Evolutionary conservation across 1,140 invertebrate genomes (phyloP), one percentile per base, ranked within the genome.

Genomic region (Cardiocondyla obscurior): DNA sequence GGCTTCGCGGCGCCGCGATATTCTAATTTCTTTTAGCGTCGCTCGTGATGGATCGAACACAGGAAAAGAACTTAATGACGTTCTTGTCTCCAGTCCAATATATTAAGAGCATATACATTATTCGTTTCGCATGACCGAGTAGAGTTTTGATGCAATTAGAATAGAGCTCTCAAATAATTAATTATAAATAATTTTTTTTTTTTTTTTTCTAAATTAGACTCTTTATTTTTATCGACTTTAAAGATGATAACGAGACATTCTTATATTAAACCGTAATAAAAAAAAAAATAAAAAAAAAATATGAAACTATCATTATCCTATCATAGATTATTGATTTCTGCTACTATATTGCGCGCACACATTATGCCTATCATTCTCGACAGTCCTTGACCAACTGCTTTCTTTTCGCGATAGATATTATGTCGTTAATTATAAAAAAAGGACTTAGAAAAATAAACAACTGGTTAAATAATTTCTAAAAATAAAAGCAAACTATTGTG

Each of bases 1-100:
- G 74, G 16, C 74, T 22, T 53, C 67, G 57, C 57, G 30, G 39
- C 25, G 49, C 12, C n/a, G 46, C 60, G 16, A 53, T 46, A 46
- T 73, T 81, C 65, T 58, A 81, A 73, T 73, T 81, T 81, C 51
- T 58, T 46, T 73, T 44, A 73, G 25, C n/a, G 49, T 62, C 19
- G 72, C 8, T 33, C 42, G 19, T 77, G 33, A 77, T 51, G 60
- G 44, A 79, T 79, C 74, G 62, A 76, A 36, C 19, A 16, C 30
- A 19, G 44, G 16, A 14, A 49, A 65, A 51, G 62, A 39, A 14
- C 46, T 44, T 62, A 58, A 42, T 30, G 60, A 39, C 10, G 60
- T 69, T 22, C 19, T n/a, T 25, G 16, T n/a, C 44, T 44, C 44
- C 14, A 55, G n/a, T 64, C 14, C 7, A 22, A 58, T 58, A 46